Evolutionary conservation across 2,888 invertebrate species (phyloP).

Genomic region (Tiphia femorata): DNA sequence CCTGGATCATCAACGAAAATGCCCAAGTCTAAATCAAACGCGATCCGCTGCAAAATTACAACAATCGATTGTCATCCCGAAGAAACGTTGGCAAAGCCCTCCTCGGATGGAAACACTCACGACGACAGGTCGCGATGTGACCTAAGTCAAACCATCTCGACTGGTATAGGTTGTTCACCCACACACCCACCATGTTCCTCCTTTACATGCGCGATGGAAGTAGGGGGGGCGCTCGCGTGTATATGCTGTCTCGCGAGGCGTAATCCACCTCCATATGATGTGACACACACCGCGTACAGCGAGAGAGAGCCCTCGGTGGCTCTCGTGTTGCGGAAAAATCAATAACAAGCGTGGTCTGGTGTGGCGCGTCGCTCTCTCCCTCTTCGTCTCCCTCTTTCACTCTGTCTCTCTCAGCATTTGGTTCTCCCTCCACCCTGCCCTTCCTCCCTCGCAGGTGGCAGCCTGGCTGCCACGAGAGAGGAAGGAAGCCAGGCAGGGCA

Average conservation of each 20-base stretch:
- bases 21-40: too few species aligned
- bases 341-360: slow-evolving; percentile 65
- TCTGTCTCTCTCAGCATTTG: too few species aligned
- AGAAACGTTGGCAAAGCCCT: too few species aligned
- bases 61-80: too few species aligned
- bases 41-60: too few species aligned
- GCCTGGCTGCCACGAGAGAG: slow-evolving; percentile 19
- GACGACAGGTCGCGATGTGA: background rate
- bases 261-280: slow-evolving; percentile 59
- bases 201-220: too few species aligned
- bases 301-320: slow-evolving; percentile 40
- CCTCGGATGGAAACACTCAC: too few species aligned
- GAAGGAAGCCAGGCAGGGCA: slow-evolving; percentile 10
- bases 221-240: background rate
- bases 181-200: slow-evolving; percentile 4
- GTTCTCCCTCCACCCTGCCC: too few species aligned
- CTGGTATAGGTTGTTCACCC: background rate
- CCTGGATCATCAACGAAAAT: too few species aligned
- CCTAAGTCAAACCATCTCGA: slow-evolving; percentile 22
- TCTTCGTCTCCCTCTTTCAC: too few species aligned
- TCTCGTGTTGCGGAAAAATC: slow-evolving; percentile 64
- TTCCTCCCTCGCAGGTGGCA: slow-evolving; percentile 41
- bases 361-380: slow-evolving; percentile 54
- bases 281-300: slow-evolving; percentile 45
- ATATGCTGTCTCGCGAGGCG: slow-evolving; percentile 40